Conservation (phyloP, 1,140 invertebrate species). For the Laupala kohalensis region DNA sequence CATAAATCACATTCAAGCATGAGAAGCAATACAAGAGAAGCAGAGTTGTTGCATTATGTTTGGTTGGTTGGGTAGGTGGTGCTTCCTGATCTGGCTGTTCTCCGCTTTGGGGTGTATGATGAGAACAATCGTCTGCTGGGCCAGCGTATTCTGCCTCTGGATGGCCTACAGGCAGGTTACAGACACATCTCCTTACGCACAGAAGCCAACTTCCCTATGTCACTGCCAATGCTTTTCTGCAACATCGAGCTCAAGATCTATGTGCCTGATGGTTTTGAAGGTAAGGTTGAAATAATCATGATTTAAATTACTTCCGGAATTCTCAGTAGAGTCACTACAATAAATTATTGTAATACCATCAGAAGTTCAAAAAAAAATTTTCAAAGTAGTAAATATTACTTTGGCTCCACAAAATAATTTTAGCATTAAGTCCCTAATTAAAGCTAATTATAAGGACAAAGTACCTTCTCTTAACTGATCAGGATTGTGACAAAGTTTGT, state of each 20-base stretch:
- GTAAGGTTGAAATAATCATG: slow-evolving; percentile 39
- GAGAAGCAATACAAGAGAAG: neutral
- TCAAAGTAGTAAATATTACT: no score
- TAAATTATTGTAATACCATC: no score
- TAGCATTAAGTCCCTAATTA: no score
- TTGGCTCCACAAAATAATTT: no score
- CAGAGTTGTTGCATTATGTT: neutral
- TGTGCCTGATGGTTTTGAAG: slow-evolving; percentile 96
- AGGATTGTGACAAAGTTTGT: no score
- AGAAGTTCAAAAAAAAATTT: no score
- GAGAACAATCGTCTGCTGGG: slow-evolving; percentile 95
- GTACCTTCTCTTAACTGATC: no score
- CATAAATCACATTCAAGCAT: no score
- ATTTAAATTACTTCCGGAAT: no score
- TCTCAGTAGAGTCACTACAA: no score
- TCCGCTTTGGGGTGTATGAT: slow-evolving; percentile 97
- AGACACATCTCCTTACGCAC: slow-evolving; percentile 94
- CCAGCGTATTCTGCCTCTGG: slow-evolving; percentile 91
- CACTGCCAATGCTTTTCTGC: slow-evolving; percentile 95
- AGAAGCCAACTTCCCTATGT: slow-evolving; percentile 98
- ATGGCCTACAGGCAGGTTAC: slow-evolving; percentile 95
- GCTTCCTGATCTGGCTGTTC: slow-evolving; percentile 90
- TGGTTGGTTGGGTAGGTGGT: slow-evolving; percentile 78
- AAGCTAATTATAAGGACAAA: no score
- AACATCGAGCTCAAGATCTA: slow-evolving; percentile 99